Percentiles rank a stretch among this genome's conserved stretches.
These are phyloP conservation scores for Cantharis rustica DNA, from an alignment of 2,888 invertebrate genomes.

Conservation along the genomic window DNA sequence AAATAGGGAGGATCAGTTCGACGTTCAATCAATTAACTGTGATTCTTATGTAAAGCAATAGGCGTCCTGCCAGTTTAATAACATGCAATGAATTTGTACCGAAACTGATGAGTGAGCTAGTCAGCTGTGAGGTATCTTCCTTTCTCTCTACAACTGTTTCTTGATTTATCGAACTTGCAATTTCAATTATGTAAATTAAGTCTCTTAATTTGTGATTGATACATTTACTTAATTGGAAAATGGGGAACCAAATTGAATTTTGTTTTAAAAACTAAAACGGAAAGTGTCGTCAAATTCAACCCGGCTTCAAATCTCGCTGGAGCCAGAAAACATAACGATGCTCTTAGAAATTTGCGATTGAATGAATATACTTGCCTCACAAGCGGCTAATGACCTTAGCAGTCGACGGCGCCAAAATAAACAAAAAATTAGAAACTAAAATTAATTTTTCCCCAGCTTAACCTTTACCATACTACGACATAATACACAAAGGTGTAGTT, in stretches of 20 bases:
- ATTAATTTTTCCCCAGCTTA: background rate
- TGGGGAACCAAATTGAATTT: background rate
- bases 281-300: background rate
- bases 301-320: background rate
- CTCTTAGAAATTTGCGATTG: background rate
- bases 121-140: background rate
- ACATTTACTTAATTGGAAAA: background rate
- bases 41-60: slow-evolving; percentile 35
- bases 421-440: background rate
- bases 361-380: background rate
- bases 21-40: slow-evolving; percentile 19
- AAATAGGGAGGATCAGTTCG: slow-evolving; percentile 15
- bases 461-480: background rate
- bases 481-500: background rate
- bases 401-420: background rate
- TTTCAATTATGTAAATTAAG: background rate
- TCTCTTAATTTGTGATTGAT: background rate
- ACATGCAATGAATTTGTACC: slow-evolving; percentile 32
- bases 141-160: slow-evolving; percentile 19
- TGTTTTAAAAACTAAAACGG: background rate
- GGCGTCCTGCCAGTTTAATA: slow-evolving; percentile 29
- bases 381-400: background rate
- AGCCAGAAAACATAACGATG: background rate
- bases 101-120: background rate
- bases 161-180: background rate